These are phyloP conservation scores for Actenoides lindsayi DNA, from an alignment of 2,113 vertebrate species.

Conservation along the genomic window DNA sequence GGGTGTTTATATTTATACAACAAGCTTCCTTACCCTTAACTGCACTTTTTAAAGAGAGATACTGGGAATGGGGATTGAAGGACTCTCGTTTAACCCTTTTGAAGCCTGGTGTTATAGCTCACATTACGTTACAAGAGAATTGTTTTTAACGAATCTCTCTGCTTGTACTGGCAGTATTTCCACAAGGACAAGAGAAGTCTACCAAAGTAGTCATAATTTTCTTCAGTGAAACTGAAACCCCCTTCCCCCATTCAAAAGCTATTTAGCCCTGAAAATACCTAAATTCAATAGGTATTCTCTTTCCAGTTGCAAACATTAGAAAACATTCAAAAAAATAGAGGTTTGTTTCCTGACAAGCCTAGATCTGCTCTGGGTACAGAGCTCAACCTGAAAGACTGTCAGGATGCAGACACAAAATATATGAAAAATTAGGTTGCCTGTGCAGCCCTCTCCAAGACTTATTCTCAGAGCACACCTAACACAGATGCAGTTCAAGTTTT, in stretches of 20 bases:
- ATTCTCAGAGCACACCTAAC: neutral
- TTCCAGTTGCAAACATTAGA: neutral
- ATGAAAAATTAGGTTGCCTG: neutral
- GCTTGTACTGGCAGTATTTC: neutral
- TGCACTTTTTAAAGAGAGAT: neutral
- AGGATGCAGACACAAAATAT: neutral
- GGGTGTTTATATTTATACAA: neutral
- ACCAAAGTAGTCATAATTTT: neutral
- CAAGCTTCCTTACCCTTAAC: neutral
- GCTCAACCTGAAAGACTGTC: neutral
- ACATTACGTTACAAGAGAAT: neutral
- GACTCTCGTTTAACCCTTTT: neutral
- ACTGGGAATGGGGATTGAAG: fast-evolving
- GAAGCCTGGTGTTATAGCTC: neutral
- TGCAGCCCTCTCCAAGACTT: neutral
- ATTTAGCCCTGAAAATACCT: neutral
- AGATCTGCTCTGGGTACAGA: neutral
- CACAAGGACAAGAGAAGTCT: neutral
- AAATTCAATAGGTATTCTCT: neutral
- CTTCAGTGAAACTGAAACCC: neutral
- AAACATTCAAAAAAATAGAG: neutral
- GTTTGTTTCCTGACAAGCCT: neutral
- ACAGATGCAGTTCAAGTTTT: neutral
- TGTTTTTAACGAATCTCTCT: neutral
- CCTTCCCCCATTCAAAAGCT: neutral